Base-by-base conservation (phyloP, 2,888 invertebrate genomes). In the Entomobrya proxima region DNA sequence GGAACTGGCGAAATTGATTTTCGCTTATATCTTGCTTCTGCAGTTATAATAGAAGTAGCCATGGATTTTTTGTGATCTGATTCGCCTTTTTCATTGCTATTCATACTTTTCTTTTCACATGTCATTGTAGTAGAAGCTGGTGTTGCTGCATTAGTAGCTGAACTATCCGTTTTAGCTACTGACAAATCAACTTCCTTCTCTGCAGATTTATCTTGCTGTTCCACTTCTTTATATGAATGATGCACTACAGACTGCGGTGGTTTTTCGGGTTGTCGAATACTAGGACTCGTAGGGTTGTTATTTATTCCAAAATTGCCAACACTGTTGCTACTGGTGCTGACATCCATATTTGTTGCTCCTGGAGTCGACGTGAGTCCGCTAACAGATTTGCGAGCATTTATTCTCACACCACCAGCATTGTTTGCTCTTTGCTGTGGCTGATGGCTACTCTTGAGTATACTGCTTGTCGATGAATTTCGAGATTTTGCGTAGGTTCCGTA, bases 1-100 rank as follows among this genome's bases (percentile, higher is more conserved):
- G 76, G 83, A 76, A 50, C n/a, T 11, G 84, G 84, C 2, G 84
- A 84, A 80, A 86, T 77, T 75, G 86, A 79, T 79, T 80, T 86
- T 35, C 76, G 81, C 40, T 80, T 81, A n/a, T 15, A 13, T 37
- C 18, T n/a, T 55, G 67, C 2, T 21, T 30, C n/a, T 40, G 52
- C 9, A 21, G 74, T 30, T 47, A 35, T 5, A 32, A 21, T 30
- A n/a, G 50, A 27, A 11, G 77, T 40, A 30, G 47, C n/a, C 6
- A 18, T 3, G 2, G 55, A 6, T 67, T 37, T 6, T 40, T 30
- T 75, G 37, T 32, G 35, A 52, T 52, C 52, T 35, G 75, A 24
- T 55, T 75, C 55, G 35, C 37, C 47, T 9, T 44, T 40, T 69
- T 37, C 44, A 24, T 1, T 13, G 27, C 30, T n/a, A 35, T 7